These are phyloP conservation scores for Protophormia terraenovae DNA, from an alignment of 2,888 invertebrate genomes.

Conservation along the genomic window DNA sequence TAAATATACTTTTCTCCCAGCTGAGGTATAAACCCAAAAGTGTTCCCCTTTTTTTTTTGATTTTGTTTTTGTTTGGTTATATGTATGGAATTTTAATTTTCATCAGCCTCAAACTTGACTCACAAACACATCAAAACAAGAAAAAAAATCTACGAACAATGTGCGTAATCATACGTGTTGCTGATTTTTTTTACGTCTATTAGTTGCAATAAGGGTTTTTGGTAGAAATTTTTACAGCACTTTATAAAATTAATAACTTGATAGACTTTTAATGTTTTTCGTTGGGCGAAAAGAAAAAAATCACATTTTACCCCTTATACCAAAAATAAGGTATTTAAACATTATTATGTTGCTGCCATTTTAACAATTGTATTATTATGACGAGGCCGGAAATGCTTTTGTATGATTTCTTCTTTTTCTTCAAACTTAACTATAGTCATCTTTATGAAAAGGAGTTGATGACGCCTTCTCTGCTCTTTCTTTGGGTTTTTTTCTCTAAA, in stretches of 20 bases:
- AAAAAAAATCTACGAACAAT: constrained; percentile 73
- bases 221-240: constrained; percentile 68
- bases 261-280: constrained; percentile 71
- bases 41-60: too few relatives aligned
- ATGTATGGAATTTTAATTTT: constrained; percentile 77
- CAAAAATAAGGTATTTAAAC: constrained; percentile 32
- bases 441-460: constrained; percentile 47
- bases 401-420: constrained; percentile 68
- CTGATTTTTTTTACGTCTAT: constrained; percentile 66
- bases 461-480: constrained; percentile 23
- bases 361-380: constrained; percentile 25
- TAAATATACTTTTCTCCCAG: constrained; percentile 8
- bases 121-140: constrained; percentile 74
- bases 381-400: constrained; percentile 77
- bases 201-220: constrained; percentile 1
- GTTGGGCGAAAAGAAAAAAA: neutral
- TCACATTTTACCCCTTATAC: constrained; percentile 1
- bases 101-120: constrained; percentile 32
- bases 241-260: constrained; percentile 79
- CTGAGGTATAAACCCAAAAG: constrained; percentile 20
- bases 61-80: constrained; percentile 14
- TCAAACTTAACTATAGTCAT: constrained; percentile 5
- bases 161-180: constrained; percentile 79
- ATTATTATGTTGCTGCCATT: constrained; percentile 28
- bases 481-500: neutral